phyloP scores from a whole-genome alignment of 2,797 vertebrate species.

The Pseudotriccus pelzelni region DNA sequence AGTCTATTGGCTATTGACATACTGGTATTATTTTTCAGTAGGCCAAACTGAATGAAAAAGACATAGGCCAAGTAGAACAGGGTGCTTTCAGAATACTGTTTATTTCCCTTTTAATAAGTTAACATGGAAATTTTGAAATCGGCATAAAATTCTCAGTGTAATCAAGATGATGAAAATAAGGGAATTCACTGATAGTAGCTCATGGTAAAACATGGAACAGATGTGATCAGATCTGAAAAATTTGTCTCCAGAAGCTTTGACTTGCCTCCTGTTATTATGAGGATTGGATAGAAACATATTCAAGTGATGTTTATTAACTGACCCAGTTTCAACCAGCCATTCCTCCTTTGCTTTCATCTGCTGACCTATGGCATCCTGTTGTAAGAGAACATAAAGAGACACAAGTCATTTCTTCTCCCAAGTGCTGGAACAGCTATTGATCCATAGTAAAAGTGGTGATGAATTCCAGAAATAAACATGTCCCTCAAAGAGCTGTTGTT shows the following conservation, averaged over 20 bases:
- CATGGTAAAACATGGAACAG: background rate
- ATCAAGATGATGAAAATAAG: background rate
- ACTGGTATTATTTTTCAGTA: background rate
- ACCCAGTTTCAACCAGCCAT: background rate
- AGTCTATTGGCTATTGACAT: background rate
- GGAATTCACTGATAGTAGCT: background rate
- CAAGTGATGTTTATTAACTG: background rate
- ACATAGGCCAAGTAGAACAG: too few relatives aligned
- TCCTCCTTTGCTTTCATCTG: background rate
- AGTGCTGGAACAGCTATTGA: background rate
- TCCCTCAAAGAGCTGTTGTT: background rate
- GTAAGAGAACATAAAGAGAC: background rate
- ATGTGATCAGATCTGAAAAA: background rate
- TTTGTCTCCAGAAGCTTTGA: background rate
- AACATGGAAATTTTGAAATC: too few relatives aligned
- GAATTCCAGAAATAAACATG: background rate
- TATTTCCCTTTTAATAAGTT: too few relatives aligned
- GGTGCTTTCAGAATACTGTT: too few relatives aligned
- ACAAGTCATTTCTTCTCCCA: background rate
- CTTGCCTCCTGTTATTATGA: background rate
- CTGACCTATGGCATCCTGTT: background rate
- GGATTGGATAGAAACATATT: background rate
- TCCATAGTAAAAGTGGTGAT: background rate
- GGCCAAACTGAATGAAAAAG: background rate
- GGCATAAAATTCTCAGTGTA: background rate